Conservation (phyloP, 92 coral and sea anemone species). For the Virgularia gustaviana region DNA sequence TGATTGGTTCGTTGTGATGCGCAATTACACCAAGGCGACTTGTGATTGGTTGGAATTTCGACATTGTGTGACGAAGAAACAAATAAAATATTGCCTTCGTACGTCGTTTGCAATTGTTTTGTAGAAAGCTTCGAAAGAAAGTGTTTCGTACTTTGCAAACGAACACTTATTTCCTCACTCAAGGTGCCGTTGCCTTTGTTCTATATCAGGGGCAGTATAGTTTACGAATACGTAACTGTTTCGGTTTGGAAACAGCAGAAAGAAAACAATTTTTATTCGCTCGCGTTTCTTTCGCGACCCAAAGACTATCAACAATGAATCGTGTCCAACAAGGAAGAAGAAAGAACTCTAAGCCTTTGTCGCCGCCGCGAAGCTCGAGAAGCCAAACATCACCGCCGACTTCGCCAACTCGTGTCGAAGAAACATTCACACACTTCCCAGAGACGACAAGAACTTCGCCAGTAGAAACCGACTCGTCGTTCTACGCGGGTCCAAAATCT, state of each 20-base stretch:
- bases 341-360: slow-evolving; percentile 11
- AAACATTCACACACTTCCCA: background rate
- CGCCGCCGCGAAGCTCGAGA: slow-evolving; percentile 23
- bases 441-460: background rate
- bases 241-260: background rate
- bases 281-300: too few species aligned
- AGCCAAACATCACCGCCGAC: background rate
- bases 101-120: background rate
- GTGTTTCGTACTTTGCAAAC: background rate
- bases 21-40: background rate
- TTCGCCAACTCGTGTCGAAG: background rate
- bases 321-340: slow-evolving; percentile 20
- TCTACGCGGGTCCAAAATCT: slow-evolving; percentile 34
- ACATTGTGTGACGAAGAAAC: too few species aligned
- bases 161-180: too few species aligned
- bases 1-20: slow-evolving; percentile 52
- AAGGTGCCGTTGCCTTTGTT: background rate
- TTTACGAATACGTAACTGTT: background rate
- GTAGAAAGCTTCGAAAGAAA: background rate
- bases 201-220: background rate
- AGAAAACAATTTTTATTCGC: background rate
- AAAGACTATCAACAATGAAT: slow-evolving; percentile 9
- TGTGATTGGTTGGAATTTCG: slow-evolving; percentile 16
- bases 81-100: slow-evolving; percentile 23
- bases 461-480: slow-evolving; percentile 4